Base-by-base conservation (phyloP, 2,797 vertebrate genomes). In the Intellagama lesueurii region DNA sequence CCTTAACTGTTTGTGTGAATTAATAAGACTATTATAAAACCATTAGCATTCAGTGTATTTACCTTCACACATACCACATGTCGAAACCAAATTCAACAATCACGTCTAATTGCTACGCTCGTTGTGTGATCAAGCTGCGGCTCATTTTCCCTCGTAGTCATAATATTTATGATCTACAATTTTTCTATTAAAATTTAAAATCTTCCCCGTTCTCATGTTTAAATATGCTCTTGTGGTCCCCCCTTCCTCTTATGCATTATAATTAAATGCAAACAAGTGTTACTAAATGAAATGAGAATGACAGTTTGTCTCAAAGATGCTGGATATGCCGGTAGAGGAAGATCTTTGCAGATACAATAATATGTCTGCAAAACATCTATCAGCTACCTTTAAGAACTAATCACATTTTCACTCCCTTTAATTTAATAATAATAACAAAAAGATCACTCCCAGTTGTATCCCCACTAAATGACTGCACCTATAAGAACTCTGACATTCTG, bases 21-120 rank as follows among this genome's bases (percentile, higher is more conserved):
- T 98, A 98, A 98, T 98, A 98, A 97, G 97, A 98, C 98, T 97
- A 98, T 99, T 98, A 99, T 97, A 97, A 97, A 98, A 96, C 98
- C 98, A 98, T 99, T 98, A 99, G 96, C 94, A 95, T 97, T 97
- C 97, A 96, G 96, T 96, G 95, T 98, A 97, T 97, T 97, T 97
- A 97, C 97, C 96, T 97, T 97, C 91, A 84, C 95, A 94, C 49
- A 12, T 24, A 85, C 94, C 92, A 90, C 92, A 83, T 97, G 97
- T 97, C 96, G 96, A 96, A 97, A 95, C 95, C 94, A 97, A 97
- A 98, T 97, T 95, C 97, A 92, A 96, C 92, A 90, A 89, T 93
- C 92, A 86, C 96, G 95, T 94, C 91, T 94, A 94, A 91, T 93
- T 96, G 93, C 95, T 94, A 82, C 95, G 95, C 95, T 94, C 93